Evolutionary conservation across 2,888 invertebrate genomes (phyloP), one percentile per base, ranked within the genome.

Genomic region (Caenorhabditis doughertyi): DNA sequence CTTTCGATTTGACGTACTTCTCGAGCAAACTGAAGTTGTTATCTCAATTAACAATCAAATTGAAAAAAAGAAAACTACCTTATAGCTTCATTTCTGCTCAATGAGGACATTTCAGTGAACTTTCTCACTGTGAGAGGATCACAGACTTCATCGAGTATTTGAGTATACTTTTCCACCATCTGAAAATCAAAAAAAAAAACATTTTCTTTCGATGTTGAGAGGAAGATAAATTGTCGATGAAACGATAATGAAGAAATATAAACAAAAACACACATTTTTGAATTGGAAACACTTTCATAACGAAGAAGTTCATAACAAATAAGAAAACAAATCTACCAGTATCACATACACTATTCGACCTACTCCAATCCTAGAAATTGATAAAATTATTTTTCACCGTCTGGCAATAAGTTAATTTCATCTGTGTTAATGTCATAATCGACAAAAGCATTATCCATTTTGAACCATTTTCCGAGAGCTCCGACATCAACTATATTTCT

Each of bases 401-500:
- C 72, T 2, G 83, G 83, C 11, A 83, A 49, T n/a, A 67, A 21
- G 42, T 80, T 67, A 25, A 83, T 83, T 58, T 85, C 84, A 77
- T 81, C 73, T 0, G 65, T 77, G 58, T 85, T 84, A 3, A 89
- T 71, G 58, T 89, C 89, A 70, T 87, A 89, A 58, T 89, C 85
- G 11, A 84, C 56, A 56, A 89, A 89, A 3, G 80, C 80, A 13
- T 55, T 51, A 27, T 89, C 87, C 80, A 90, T 74, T 8, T 67
- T 62, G 58, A 77, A 82, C 84, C 89, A 90, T 25, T 72, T 79
- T 53, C 89, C 88, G 27, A 90, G 83, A 39, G 84, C 87, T 18
- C 90, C 90, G 18, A 90, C 71, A 77, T 90, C 90, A 39, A 88
- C 68, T 32, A 88, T 76, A 73, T 90, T 90, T 9, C 76, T 65